Evolutionary conservation across 2,888 invertebrate genomes (phyloP), one percentile per base, ranked within the genome.

Genomic region (Sinhomidia bicolor): DNA sequence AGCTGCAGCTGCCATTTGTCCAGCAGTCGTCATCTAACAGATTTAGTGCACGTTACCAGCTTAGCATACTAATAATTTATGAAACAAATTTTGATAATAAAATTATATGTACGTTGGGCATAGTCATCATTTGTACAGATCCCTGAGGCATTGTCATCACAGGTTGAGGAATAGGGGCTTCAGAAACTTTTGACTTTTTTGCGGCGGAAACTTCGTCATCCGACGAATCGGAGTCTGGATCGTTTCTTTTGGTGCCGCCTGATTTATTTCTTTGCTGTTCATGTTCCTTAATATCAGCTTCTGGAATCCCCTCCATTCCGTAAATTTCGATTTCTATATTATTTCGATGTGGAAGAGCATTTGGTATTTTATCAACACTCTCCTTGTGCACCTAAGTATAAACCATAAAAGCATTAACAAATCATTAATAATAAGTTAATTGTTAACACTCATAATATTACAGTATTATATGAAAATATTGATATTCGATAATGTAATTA

Each of bases 261-360:
- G 90, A 90, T 17, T 90, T 86, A 36, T 90, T 90, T 82, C 97
- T 97, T 93, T 97, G 97, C 93, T 96, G 96, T 94, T 99, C 99
- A 94, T 99, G 99, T 93, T 98, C 98, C 93, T 97, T 97, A 91
- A 98, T 94, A 95, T 99, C 99, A 93, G 97, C 97, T 84, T 97
- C 96, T 41, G 99, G 99, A 93, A 99, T 99, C 92, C 99, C 99
- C 95, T 99, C 99, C 99, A 99, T 99, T 92, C 99, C 99, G 95
- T 99, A 99, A 93, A 99, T 99, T 95, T 99, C 99, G 94, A 99
- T 98, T 95, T 99, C 99, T 93, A 99, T 98, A 95, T 99, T 99
- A 93, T 98, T 98, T 94, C 99, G 96, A 94, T 98, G 98, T 93
- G 99, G 99, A 93, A 99, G 94, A 91, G 99, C 98, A 95, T 99